phyloP scores from a whole-genome alignment of 2,888 invertebrate species.

The Lumbricus terrestris region DNA sequence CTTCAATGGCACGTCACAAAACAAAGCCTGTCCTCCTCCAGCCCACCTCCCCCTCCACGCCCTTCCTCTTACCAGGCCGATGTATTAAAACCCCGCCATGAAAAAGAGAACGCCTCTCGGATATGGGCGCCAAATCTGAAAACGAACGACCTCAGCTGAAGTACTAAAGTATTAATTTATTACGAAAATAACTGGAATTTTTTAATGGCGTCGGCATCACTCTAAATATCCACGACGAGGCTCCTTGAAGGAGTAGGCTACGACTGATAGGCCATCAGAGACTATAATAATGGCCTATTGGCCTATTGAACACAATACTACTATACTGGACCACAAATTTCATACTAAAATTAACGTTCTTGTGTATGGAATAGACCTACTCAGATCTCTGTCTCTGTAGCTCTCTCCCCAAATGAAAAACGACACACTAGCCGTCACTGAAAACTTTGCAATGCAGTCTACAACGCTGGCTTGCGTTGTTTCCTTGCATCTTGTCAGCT shows the following conservation, averaged over 20 bases:
- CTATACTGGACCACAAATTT: too few species aligned
- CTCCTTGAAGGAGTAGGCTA: too few species aligned
- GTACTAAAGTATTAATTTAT: neutral
- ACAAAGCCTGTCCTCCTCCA: conserved; percentile 11
- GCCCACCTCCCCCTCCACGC: conserved; percentile 8
- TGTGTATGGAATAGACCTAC: too few species aligned
- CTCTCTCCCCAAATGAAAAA: neutral
- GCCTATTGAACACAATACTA: too few species aligned
- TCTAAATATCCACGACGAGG: neutral
- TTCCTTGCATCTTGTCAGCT: too few species aligned
- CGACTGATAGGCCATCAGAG: too few species aligned
- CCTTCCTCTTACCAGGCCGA: neutral
- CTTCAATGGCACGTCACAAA: conserved; percentile 18
- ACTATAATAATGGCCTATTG: too few species aligned
- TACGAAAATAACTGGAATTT: neutral
- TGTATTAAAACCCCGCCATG: neutral
- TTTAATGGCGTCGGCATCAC: neutral
- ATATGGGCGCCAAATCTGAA: conserved; percentile 3
- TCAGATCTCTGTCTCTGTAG: neutral
- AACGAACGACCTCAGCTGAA: neutral
- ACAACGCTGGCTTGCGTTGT: too few species aligned
- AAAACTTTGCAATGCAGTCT: too few species aligned
- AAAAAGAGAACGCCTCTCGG: neutral
- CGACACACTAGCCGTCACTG: too few species aligned
- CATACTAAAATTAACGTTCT: too few species aligned